phyloP scores from a whole-genome alignment of 2,113 vertebrate species.

The Phaethornis superciliosus region DNA sequence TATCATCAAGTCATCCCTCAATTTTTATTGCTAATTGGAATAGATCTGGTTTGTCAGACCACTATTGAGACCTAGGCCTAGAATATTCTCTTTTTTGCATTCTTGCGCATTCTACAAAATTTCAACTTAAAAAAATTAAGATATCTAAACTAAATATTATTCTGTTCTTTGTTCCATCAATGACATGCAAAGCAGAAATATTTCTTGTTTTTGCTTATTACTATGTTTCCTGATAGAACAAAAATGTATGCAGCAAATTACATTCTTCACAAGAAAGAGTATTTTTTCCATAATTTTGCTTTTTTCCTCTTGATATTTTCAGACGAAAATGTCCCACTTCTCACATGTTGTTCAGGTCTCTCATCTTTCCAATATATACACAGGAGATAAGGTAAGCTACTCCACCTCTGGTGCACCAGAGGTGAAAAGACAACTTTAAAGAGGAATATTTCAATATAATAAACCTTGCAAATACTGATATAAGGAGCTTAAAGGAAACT shows the following conservation, averaged over 20 bases:
- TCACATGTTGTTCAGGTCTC: neutral
- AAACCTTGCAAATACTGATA: neutral
- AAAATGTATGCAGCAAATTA: neutral
- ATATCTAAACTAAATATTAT: neutral
- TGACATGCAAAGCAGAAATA: neutral
- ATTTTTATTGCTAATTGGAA: slow-evolving; percentile 30
- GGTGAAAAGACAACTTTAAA: neutral
- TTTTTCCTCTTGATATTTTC: neutral
- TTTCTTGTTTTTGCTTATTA: neutral
- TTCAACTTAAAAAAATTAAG: neutral
- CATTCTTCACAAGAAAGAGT: neutral
- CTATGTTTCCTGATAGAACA: neutral
- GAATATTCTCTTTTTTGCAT: neutral
- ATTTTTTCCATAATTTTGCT: neutral
- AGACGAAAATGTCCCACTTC: neutral
- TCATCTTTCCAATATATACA: neutral
- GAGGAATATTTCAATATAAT: neutral
- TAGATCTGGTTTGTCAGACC: neutral
- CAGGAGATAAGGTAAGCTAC: neutral
- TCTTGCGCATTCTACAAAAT: neutral
- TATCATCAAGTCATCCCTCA: slow-evolving; percentile 51
- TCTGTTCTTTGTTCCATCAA: neutral
- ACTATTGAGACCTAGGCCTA: neutral
- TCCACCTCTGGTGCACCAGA: neutral
- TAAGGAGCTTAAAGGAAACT: neutral